Evolutionary conservation across 2,888 invertebrate species (phyloP).

Genomic region (Limnephilus lunatus): DNA sequence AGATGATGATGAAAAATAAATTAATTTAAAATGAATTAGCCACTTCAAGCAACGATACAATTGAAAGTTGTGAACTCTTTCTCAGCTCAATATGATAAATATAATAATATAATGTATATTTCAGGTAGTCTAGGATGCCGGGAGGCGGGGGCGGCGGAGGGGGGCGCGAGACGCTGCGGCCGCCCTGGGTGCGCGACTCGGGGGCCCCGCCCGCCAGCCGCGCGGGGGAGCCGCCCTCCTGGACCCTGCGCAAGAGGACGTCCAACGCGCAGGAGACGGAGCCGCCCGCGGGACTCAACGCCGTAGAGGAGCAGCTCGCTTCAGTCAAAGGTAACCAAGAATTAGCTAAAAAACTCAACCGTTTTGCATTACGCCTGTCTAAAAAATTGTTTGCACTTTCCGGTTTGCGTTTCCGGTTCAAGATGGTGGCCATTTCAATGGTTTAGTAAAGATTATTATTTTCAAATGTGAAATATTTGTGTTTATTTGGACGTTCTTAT

Average conservation of each 20-base stretch:
- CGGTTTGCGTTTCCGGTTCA: too few species aligned
- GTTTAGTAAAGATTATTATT: too few species aligned
- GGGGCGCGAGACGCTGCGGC: constrained; percentile 82
- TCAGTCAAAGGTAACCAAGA: constrained; percentile 58
- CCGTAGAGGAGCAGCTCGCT: constrained; percentile 64
- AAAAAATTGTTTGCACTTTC: too few species aligned
- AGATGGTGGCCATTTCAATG: too few species aligned
- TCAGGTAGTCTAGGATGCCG: constrained; percentile 70
- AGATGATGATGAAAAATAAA: too few species aligned
- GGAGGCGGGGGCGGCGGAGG: constrained; percentile 72
- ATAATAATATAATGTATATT: background rate
- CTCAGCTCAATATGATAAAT: too few species aligned
- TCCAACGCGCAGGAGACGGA: constrained; percentile 57
- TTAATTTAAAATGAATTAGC: too few species aligned
- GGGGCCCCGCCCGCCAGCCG: constrained; percentile 77
- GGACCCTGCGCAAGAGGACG: constrained; percentile 78
- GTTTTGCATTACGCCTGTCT: too few species aligned
- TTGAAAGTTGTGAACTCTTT: too few species aligned
- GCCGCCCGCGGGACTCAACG: constrained; percentile 43
- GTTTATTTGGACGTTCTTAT: too few species aligned
- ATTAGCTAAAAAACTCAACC: background rate
- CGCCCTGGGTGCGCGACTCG: constrained; percentile 86
- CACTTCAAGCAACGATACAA: too few species aligned
- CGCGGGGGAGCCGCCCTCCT: constrained; percentile 80
- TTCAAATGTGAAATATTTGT: too few species aligned